Base-by-base conservation (phyloP, 2,888 invertebrate genomes). In the Sarcophaga variegata region DNA sequence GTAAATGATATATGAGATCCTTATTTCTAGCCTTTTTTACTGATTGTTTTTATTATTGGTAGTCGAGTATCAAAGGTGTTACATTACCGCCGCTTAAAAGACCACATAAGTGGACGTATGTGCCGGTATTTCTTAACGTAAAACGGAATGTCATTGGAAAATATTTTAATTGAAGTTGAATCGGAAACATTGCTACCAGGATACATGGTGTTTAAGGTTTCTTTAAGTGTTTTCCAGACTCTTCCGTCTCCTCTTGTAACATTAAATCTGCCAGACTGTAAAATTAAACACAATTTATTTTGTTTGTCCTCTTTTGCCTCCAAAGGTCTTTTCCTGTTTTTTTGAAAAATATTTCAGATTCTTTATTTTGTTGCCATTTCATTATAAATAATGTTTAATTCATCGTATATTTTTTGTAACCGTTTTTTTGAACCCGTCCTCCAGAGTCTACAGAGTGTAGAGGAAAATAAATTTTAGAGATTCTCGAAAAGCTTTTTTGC, bases 251-350 rank as follows among this genome's bases (percentile, higher is more conserved):
- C 8, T 37, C 22, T 47, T n/a, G 25, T 45, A 22, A 20, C 62
- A 45, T 62, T n/a, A 64, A 54, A 78, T 83, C 64, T 83, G 77
- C 83, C 22, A 83, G 83, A 81, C 86, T 83, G 74, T 81, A 63
- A 81, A 81, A 83, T 81, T 83, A 63, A 47, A 63, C 69, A 77
- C 64, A 80, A 86, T 80, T 83, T 86, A 81, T 86, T 86, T 86
- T 69, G 59, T 62, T 47, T 54, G 62, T 11, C 47, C 49, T 45
- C 75, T 54, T 69, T 67, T 37, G 54, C 10, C 11, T 37, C 25
- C 20, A 22, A 37, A 14, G 25, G 17, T 49, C 8, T 49, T 17
- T 10, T 8, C 2, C 37, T 37, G 10, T 37, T 37, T 37, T 14
- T 22, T 22, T 22, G 1, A 14, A 54, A 54, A 78, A 82, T 81